Conservation (phyloP, 1,140 invertebrate genomes). For the Trachymyrmex cornetzi region DNA sequence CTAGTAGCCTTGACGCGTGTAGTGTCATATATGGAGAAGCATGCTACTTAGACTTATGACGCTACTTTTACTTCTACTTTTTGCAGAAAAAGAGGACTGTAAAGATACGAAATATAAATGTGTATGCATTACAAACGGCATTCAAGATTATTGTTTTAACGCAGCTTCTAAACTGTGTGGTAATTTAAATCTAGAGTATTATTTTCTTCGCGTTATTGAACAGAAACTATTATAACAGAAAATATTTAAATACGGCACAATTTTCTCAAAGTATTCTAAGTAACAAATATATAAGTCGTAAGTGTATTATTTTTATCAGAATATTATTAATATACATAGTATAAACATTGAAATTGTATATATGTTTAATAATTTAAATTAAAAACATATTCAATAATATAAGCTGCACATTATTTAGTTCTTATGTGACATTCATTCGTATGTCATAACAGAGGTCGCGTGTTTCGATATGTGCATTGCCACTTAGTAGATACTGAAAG, state of each 20-base stretch:
- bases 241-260: background rate
- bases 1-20: constrained; percentile 84
- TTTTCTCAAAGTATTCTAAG: background rate
- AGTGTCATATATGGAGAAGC: constrained; percentile 84
- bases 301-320: background rate
- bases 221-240: background rate
- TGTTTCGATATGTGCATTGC: too few relatives aligned
- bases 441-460: too few relatives aligned
- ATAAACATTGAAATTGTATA: background rate
- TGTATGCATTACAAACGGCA: background rate
- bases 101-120: background rate
- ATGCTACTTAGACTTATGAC: constrained; percentile 80
- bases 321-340: background rate
- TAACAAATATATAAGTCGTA: too few relatives aligned
- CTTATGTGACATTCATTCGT: background rate
- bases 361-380: background rate
- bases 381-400: background rate
- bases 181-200: background rate
- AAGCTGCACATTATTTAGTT: background rate
- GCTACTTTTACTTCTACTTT: constrained; percentile 66
- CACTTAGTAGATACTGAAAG: too few relatives aligned
- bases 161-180: background rate
- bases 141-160: background rate
- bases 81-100: background rate
- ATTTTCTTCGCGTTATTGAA: background rate